Conservation (phyloP, 2,797 vertebrate genomes). For the Sebastes alutus region DNA sequence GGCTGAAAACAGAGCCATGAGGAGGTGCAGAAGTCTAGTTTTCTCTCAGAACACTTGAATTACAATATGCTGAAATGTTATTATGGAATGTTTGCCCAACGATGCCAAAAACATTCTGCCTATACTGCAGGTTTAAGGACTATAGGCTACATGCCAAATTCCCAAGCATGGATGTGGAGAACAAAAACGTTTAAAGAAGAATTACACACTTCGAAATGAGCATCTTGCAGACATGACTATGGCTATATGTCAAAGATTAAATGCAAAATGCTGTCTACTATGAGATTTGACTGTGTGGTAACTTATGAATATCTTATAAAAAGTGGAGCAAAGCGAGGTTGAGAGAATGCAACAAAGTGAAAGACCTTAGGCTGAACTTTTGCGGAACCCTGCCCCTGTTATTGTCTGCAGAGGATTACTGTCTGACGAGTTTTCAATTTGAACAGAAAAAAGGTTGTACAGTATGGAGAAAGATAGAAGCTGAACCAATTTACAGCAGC, state of each 20-base stretch:
- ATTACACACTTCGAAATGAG: background rate
- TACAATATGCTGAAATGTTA: too few species aligned
- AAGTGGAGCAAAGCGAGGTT: background rate
- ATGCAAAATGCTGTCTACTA: background rate
- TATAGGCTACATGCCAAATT: background rate
- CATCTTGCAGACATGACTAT: background rate
- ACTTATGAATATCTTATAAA: background rate
- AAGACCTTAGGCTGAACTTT: constrained; percentile 28
- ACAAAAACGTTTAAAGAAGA: background rate
- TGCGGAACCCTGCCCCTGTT: constrained; percentile 3
- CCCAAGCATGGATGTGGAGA: background rate
- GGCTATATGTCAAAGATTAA: background rate
- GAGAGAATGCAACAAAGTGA: background rate
- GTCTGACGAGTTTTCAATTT: constrained; percentile 56
- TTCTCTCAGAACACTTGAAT: too few species aligned
- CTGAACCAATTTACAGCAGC: constrained; percentile 47
- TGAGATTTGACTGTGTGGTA: background rate
- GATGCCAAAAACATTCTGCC: too few species aligned
- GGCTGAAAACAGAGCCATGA: too few species aligned
- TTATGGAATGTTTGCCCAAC: too few species aligned
- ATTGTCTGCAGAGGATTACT: constrained; percentile 52
- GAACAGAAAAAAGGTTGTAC: constrained; percentile 40
- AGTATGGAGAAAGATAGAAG: constrained; percentile 40
- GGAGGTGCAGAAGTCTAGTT: too few species aligned
- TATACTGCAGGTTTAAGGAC: background rate